These are phyloP conservation scores for Sinohyriopsis cumingii DNA, from an alignment of 2,888 invertebrate genomes.

Conservation along the genomic window DNA sequence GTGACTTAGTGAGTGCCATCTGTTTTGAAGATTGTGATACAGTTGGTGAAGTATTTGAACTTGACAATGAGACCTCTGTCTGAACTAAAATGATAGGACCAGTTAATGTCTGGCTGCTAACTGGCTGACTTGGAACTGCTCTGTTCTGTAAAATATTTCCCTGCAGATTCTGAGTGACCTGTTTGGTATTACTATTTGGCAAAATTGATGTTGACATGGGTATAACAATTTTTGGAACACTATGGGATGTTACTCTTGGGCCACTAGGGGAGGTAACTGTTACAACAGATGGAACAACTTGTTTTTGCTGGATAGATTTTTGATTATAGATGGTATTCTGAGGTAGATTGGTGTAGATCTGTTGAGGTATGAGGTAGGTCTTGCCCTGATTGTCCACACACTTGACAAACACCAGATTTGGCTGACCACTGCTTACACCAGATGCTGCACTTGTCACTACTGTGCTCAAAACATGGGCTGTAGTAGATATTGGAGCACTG, in stretches of 20 bases:
- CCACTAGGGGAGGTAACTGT: conserved; percentile 10
- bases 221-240: too few relatives aligned
- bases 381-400: conserved; percentile 59
- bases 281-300: background rate
- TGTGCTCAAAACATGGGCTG: background rate
- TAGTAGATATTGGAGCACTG: background rate
- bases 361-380: conserved; percentile 59
- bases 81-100: too few relatives aligned
- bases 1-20: conserved; percentile 7
- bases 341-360: conserved; percentile 32
- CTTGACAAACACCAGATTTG: conserved; percentile 38
- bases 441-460: conserved; percentile 17
- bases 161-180: too few relatives aligned
- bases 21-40: conserved; percentile 2
- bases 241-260: too few relatives aligned
- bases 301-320: conserved; percentile 3
- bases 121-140: too few relatives aligned
- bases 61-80: too few relatives aligned
- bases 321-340: background rate
- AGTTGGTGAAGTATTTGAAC: too few relatives aligned
- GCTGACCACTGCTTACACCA: background rate
- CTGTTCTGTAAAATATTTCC: too few relatives aligned
- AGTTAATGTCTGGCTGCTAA: too few relatives aligned
- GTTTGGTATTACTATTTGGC: too few relatives aligned
- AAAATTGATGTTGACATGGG: too few relatives aligned